Percentiles rank a stretch among this genome's conserved stretches.
phyloP scores from a whole-genome alignment of 2,888 invertebrate genomes.

The Lypha dubia region DNA sequence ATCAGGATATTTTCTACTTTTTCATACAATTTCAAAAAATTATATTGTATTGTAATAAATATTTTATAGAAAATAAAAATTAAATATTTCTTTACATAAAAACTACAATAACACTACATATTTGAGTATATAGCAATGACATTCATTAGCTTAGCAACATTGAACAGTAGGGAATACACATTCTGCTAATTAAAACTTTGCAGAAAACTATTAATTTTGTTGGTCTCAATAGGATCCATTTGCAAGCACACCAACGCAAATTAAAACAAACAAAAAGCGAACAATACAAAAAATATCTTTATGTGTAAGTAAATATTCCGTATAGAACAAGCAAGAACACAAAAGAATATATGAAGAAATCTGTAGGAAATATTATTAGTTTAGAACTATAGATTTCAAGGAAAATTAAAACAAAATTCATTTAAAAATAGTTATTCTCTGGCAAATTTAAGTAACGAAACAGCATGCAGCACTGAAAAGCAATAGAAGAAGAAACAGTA shows the following conservation, averaged over 20 bases:
- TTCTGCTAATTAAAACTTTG: slow-evolving; percentile 69
- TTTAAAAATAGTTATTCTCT: too few species aligned
- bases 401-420: too few species aligned
- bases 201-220: slow-evolving; percentile 55
- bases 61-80: too few species aligned
- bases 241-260: slow-evolving; percentile 1
- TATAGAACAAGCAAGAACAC: neutral
- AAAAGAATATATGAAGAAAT: too few species aligned
- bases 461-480: too few species aligned
- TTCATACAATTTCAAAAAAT: too few species aligned
- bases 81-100: neutral
- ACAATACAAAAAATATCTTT: neutral
- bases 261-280: neutral
- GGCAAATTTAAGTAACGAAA: too few species aligned
- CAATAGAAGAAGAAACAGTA: too few species aligned
- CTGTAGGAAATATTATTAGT: too few species aligned
- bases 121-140: neutral
- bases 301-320: neutral
- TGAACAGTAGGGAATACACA: slow-evolving; percentile 54
- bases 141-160: slow-evolving; percentile 23
- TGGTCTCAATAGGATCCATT: slow-evolving; percentile 43
- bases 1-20: too few species aligned
- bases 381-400: too few species aligned
- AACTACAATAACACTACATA: neutral
- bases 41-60: too few species aligned